Conservation (phyloP, 2,888 invertebrate species). For the Aleiodes leptofemur region DNA sequence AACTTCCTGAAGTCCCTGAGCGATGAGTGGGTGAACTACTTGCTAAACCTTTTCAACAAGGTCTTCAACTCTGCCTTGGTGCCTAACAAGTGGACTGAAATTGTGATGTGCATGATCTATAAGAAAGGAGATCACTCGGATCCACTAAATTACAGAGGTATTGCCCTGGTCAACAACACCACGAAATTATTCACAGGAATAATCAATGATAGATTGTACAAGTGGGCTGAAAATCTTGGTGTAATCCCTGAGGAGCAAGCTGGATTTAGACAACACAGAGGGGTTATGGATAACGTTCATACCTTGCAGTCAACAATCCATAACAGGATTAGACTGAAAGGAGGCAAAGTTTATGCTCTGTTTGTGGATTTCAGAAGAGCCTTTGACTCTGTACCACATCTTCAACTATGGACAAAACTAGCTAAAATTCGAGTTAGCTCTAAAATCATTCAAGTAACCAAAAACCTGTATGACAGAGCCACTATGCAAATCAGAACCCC, state of each 20-base stretch:
- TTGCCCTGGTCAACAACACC: conserved; percentile 49
- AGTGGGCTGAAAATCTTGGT: conserved; percentile 45
- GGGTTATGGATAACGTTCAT: conserved; percentile 41
- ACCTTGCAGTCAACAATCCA: conserved; percentile 32
- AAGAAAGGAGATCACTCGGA: conserved; percentile 32
- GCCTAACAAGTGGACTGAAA: conserved; percentile 6
- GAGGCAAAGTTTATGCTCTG: conserved; percentile 34
- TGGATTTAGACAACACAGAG: conserved; percentile 46
- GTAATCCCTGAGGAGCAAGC: conserved; percentile 45
- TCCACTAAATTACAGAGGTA: conserved; percentile 50
- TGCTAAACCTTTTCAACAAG: no score
- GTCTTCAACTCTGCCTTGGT: no score
- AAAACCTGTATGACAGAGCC: no score
- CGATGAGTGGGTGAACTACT: no score
- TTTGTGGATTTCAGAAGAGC: conserved; percentile 53
- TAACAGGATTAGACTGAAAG: conserved; percentile 30
- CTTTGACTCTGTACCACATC: conserved; percentile 45
- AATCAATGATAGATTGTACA: conserved; percentile 27
- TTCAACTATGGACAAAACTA: conserved; percentile 44
- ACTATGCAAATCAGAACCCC: conserved; percentile 44
- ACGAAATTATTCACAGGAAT: conserved; percentile 53
- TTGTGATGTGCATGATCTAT: no score
- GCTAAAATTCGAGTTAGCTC: conserved; percentile 24
- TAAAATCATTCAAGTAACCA: conserved; percentile 18
- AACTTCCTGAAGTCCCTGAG: conserved; percentile 26